Evolutionary conservation across 2,888 invertebrate genomes (phyloP).

Genomic region (Sarcophaga caerulescens): DNA sequence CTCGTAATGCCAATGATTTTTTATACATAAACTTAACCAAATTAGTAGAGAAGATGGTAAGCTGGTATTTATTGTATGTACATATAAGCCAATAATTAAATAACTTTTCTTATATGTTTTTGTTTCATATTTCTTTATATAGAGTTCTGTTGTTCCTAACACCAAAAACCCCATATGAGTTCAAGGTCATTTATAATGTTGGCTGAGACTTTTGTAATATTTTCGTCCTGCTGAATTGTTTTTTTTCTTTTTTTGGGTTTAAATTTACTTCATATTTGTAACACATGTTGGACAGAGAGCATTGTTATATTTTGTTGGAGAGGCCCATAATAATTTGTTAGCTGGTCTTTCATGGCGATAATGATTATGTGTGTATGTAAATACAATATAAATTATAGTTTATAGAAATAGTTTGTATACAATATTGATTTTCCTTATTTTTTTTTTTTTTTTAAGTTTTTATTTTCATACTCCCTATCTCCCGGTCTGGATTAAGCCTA

Average conservation of each 20-base stretch:
- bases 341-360: too few relatives aligned
- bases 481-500: too few relatives aligned
- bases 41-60: not conserved
- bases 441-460: too few relatives aligned
- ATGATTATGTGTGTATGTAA: too few relatives aligned
- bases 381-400: too few relatives aligned
- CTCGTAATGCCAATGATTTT: not conserved
- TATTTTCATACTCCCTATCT: too few relatives aligned
- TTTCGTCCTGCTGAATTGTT: not conserved
- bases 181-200: slow-evolving; percentile 23
- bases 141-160: not conserved
- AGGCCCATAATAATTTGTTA: not conserved
- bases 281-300: not conserved
- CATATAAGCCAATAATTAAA: not conserved
- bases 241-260: not conserved
- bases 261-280: not conserved
- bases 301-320: not conserved
- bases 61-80: not conserved
- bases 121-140: not conserved
- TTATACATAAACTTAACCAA: not conserved
- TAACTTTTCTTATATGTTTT: not conserved
- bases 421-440: too few relatives aligned
- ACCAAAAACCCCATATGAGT: not conserved
- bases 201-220: not conserved
- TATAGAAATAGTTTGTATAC: too few relatives aligned